Evolutionary conservation across 2,797 vertebrate genomes (phyloP), one percentile per base, ranked within the genome.

Genomic region (Hydrophis major): DNA sequence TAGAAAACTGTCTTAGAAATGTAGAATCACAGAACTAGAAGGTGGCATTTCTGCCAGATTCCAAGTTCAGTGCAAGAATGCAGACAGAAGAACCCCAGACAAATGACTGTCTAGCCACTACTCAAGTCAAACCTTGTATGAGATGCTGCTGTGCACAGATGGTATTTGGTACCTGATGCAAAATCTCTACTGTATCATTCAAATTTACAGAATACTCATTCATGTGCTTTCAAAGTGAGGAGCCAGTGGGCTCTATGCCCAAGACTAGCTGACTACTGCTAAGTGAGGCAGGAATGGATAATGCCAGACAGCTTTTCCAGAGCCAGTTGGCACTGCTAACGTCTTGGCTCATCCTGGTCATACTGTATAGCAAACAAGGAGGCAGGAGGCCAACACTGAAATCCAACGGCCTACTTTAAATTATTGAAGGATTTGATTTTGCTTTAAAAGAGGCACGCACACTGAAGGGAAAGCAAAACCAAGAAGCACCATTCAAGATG

Each of bases 191-290:
- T 89, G 20, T 61, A 89, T 22, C 47, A 7, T n/a, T 92, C 47
- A 28, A 27, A 37, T 10, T 83, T 83, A 92, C 61, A 88, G 66
- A 22, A 78, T 89, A 89, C 59, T 63, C 88, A 90, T 86, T 63
- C 88, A 90, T 90, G 88, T 37, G 88, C 28, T 83, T 92, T 91
- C 69, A 89, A 47, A 86, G 57, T 12, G 18, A 91, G 60, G 87
- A 89, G 57, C 47, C 20, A 63, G 42, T 91, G 6, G 14, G 87
- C 42, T 88, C n/a, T 42, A 88, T 89, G 32, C 86, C 92, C 78
- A 95, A 94, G 69, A 91, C 66, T 94, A 53, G 86, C 20, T 92
- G 94, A 90, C 1, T n/a, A 94, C 50, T 74, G 89, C 63, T 11
- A 10, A 95, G 93, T 89, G 86, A 27, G 47, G 0, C n/a, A 1